phyloP scores from a whole-genome alignment of 2,113 vertebrate species.

The Halcyon malimbica region DNA sequence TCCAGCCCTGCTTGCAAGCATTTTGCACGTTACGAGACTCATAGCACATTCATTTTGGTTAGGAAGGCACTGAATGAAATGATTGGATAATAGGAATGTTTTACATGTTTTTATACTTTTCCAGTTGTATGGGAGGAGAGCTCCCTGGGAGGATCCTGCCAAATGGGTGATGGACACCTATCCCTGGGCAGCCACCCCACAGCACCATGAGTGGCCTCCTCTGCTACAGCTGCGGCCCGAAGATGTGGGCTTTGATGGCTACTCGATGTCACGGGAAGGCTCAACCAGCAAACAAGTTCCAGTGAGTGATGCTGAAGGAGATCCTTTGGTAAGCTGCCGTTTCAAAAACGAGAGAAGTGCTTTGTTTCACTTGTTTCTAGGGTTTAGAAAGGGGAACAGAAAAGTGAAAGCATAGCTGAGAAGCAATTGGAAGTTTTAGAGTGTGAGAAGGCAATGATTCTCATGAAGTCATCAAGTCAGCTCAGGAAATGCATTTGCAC shows the following conservation, averaged over 20 bases:
- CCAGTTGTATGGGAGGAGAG: conserved; percentile 91
- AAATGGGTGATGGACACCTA: conserved; percentile 97
- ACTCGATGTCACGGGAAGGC: conserved; percentile 87
- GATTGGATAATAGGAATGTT: no score
- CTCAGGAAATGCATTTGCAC: not conserved
- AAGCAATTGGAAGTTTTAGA: not conserved
- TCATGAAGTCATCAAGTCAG: not conserved
- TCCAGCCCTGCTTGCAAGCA: not conserved
- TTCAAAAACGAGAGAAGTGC: not conserved
- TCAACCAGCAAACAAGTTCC: conserved; percentile 84
- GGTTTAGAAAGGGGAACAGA: not conserved
- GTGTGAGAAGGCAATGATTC: not conserved
- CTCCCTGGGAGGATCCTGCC: conserved; percentile 95
- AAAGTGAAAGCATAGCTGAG: not conserved
- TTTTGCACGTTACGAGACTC: not conserved
- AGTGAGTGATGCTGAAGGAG: conserved; percentile 89
- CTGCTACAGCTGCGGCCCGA: conserved; percentile 94
- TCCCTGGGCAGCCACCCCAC: conserved; percentile 87
- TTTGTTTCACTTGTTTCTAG: not conserved
- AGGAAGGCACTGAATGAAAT: not conserved
- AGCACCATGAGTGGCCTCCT: conserved; percentile 92
- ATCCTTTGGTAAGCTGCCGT: conserved; percentile 88
- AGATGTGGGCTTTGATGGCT: conserved; percentile 95
- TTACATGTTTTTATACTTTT: not conserved
- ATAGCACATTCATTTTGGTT: fast-evolving